phyloP scores from a whole-genome alignment of 2,113 vertebrate genomes.

The Trematocara stigmaticum region DNA sequence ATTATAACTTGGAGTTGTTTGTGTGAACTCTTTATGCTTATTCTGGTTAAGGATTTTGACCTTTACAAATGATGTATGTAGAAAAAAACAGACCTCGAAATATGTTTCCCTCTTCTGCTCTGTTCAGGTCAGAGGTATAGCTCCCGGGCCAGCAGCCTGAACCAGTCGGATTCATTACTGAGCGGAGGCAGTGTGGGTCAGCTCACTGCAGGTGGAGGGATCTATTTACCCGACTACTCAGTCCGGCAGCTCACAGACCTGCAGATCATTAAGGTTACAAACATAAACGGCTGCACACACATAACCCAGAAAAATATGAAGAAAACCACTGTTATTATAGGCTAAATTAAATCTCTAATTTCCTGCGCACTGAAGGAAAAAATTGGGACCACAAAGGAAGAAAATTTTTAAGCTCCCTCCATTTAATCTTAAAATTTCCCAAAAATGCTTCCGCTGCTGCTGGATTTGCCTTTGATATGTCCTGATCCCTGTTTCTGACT shows the following conservation, averaged over 20 bases:
- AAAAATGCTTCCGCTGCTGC: conserved; percentile 10
- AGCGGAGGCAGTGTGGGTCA: conserved; percentile 87
- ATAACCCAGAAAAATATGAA: background rate
- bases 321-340: background rate
- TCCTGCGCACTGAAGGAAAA: background rate
- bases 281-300: background rate
- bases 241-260: conserved; percentile 92
- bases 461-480: conserved; percentile 53
- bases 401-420: background rate
- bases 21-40: background rate
- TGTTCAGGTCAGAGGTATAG: conserved; percentile 84
- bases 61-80: background rate
- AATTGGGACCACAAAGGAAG: background rate
- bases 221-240: conserved; percentile 93
- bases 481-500: conserved; percentile 41
- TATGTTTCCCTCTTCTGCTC: background rate
- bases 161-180: conserved; percentile 87
- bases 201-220: conserved; percentile 81
- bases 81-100: background rate
- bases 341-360: conserved; percentile 11
- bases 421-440: conserved; percentile 26
- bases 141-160: conserved; percentile 83
- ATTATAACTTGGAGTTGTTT: background rate
- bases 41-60: background rate
- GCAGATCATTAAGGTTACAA: conserved; percentile 93